Base-by-base conservation (phyloP, 2,888 invertebrate species). In the Stomorhina lunata region DNA sequence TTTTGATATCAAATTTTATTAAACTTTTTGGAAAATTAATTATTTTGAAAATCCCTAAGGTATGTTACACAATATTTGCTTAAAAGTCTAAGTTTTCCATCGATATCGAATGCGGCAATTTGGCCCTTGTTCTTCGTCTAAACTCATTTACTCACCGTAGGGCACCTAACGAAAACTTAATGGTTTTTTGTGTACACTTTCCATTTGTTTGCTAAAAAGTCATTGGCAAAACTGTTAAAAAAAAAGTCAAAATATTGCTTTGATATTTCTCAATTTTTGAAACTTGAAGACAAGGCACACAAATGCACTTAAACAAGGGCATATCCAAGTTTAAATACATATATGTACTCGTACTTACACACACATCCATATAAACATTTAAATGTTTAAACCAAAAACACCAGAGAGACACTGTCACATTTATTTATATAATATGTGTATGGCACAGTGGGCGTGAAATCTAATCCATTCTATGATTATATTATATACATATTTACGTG, bases 211-310 rank as follows among this genome's bases (percentile, higher is more conserved):
- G 27, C 27, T 73, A 43, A 53, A 55, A 75, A 65, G 75, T 65
- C 63, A 43, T 65, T 55, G 65, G 20, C n/a, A 5, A 45, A 75
- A 65, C 32, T 57, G 43, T 22, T n/a, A n/a, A n/a, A n/a, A 45
- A 55, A 72, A 72, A 73, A 29, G 25, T 53, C 43, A 65, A 61
- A 72, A 50, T 40, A 55, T 63, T 63, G 63, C 32, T 29, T 73
- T 63, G 20, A 63, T 63, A 63, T 27, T 73, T 32, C 48, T 25
- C 27, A n/a, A n/a, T 12, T 12, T 48, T 59, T 2, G 57, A 25
- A 48, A 15, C 43, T 15, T 45, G n/a, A 20, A 63, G 15, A 27
- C 43, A 40, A 73, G 27, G 9, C 15, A 37, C 9, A 20, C 12
- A 40, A 45, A 12, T 22, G n/a, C 15, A 27, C 45, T 65, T 48